A percentile compares a stretch with the other conserved stretches of the same genome.
Conservation (phyloP, 2,113 vertebrate genomes). For the Prionailurus viverrinus region DNA sequence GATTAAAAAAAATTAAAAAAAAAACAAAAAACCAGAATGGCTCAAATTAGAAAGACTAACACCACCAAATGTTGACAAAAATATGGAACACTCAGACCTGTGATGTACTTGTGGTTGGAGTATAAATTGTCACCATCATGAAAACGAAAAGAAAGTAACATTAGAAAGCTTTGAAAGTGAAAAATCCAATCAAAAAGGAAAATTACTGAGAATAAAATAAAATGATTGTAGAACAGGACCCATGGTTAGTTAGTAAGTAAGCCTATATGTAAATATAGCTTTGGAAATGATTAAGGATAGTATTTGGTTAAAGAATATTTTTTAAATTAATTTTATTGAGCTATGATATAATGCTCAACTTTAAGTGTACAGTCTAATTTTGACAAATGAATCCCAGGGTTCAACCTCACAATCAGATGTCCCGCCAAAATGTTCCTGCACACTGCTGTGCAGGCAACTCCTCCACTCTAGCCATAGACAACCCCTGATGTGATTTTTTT, state of each 20-base stretch:
- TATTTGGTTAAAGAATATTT: not conserved
- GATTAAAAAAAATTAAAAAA: too few species aligned
- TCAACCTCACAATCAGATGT: not conserved
- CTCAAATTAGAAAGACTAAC: not conserved
- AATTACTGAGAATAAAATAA: not conserved
- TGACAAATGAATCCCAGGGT: not conserved
- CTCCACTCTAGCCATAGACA: not conserved
- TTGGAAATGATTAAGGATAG: not conserved
- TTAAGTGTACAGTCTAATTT: constrained; percentile 4
- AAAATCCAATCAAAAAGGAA: not conserved
- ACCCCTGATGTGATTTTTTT: not conserved
- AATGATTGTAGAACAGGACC: not conserved
- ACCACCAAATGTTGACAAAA: not conserved
- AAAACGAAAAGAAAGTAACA: constrained; percentile 6
- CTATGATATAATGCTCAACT: not conserved
- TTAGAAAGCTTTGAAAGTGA: not conserved
- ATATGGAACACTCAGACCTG: not conserved
- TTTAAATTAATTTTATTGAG: not conserved
- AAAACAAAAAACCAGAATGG: not conserved
- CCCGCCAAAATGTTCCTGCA: not conserved
- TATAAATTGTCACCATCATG: not conserved
- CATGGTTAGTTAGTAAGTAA: not conserved
- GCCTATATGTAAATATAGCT: not conserved
- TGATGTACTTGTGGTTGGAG: not conserved
- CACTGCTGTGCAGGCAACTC: rapidly evolving